Percentiles rank a stretch among this genome's conserved stretches.
Conservation (phyloP, 2,797 vertebrate species). For the Allobates femoralis region DNA sequence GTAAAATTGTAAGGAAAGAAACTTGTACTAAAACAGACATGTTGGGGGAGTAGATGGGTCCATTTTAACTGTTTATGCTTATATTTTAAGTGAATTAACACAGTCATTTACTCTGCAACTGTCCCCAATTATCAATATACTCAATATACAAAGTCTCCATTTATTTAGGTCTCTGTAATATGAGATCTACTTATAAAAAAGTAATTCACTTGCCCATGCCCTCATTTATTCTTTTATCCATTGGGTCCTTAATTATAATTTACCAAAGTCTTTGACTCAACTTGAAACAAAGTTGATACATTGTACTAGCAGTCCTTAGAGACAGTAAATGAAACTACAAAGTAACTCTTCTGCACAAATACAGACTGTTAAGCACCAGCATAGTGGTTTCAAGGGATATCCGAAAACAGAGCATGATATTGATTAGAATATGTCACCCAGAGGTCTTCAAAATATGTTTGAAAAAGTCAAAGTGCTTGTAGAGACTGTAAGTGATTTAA, state of each 20-base stretch:
- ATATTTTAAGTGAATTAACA: not conserved
- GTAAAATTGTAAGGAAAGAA: no score
- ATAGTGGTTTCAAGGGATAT: not conserved
- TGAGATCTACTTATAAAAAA: not conserved
- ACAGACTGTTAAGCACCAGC: constrained; percentile 12
- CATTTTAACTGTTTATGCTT: not conserved
- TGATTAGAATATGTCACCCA: constrained; percentile 15
- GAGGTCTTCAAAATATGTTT: not conserved
- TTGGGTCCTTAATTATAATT: constrained; percentile 14
- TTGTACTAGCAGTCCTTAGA: constrained; percentile 23
- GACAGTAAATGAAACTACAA: constrained; percentile 9
- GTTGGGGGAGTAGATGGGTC: not conserved
- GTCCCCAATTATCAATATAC: not conserved
- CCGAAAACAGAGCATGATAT: constrained; percentile 14
- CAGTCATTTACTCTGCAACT: not conserved
- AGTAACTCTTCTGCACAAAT: constrained; percentile 15
- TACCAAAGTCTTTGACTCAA: constrained; percentile 19
- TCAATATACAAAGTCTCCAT: not conserved
- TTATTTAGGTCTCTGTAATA: not conserved
- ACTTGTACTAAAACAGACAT: no score
- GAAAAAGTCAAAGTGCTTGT: not conserved
- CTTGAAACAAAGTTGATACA: constrained; percentile 14
- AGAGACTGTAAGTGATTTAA: not conserved
- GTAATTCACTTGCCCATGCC: not conserved
- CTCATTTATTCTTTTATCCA: constrained; percentile 6